Percentiles rank a stretch among this genome's conserved stretches.
phyloP scores from a whole-genome alignment of 2,797 vertebrate species.

The Pelochelys cantorii region DNA sequence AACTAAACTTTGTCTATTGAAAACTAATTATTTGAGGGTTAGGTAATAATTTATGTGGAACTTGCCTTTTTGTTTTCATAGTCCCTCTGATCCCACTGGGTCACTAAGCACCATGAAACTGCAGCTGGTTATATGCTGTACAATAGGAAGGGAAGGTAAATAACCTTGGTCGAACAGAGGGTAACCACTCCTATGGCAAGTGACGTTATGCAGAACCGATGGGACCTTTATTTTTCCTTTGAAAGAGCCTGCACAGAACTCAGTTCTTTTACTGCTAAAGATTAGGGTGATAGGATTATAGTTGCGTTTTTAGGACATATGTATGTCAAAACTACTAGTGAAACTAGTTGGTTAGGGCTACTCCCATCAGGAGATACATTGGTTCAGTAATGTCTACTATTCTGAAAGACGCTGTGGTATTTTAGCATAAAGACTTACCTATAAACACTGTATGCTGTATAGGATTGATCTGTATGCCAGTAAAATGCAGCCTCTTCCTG shows the following conservation, averaged over 20 bases:
- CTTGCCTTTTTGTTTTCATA: background rate
- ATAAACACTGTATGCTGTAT: background rate
- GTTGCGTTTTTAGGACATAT: background rate
- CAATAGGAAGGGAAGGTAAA: background rate
- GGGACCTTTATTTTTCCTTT: background rate
- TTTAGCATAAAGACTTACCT: background rate
- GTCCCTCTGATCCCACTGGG: accelerated
- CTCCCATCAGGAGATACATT: background rate
- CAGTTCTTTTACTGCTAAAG: too few relatives aligned
- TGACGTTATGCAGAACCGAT: background rate
- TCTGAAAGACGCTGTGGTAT: background rate
- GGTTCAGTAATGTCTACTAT: background rate
- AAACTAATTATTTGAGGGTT: background rate
- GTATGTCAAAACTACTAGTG: background rate
- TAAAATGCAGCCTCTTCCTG: background rate
- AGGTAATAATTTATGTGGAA: accelerated
- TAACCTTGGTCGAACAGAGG: background rate
- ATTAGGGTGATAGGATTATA: background rate
- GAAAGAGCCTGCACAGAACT: too few relatives aligned
- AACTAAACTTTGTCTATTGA: background rate
- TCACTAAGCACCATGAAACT: background rate
- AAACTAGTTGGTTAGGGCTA: background rate
- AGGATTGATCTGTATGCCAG: background rate
- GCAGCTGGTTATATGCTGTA: background rate
- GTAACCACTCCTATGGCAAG: background rate